Evolutionary conservation across 2,888 invertebrate species (phyloP), one percentile per base, ranked within the genome.

Genomic region (Cantharis rustica): DNA sequence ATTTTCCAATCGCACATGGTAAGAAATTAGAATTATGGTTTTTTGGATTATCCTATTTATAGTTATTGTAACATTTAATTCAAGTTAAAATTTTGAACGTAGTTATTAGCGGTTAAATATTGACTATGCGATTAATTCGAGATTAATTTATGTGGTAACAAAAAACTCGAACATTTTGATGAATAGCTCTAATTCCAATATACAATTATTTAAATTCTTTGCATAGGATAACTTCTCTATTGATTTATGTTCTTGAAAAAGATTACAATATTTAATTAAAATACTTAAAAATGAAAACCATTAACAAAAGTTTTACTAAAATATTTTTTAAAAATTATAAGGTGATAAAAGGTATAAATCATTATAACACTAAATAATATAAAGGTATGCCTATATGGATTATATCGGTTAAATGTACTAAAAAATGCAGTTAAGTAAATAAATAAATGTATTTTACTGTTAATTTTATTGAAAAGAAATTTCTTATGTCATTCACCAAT

Each of bases 1-100:
- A 68, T 16, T 87, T 86, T 80, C 83, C 77, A 11, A 27, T 77
- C 68, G 23, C 85, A 68, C 85, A 84, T 81, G 85, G 86, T 84
- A 66, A 66, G 64, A n/a, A 66, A 47, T 47, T 47, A n/a, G 1
- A 47, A n/a, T 47, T 47, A n/a, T 47, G n/a, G 47, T 47, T n/a
- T n/a, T 47, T 47, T n/a, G 31, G 1, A 31, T 13, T 13, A 31
- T 31, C 5, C 2, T 11, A 26, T 13, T 13, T 3, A 11, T 4
- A 13, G 4, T 31, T 13, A 31, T 4, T 31, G 13, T 13, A 11
- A 31, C 11, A 13, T 5, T n/a, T 31, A 13, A n/a, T 31, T 5
- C 31, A 31, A 31, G 5, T n/a, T 47, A 47, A 47, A n/a, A n/a
- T n/a, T n/a, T 47, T 47, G 0, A 2, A 47, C n/a, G 7, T 47